These are phyloP conservation scores for Camponotus floridanus DNA, from an alignment of 1,140 invertebrate genomes.

Conservation along the genomic window DNA sequence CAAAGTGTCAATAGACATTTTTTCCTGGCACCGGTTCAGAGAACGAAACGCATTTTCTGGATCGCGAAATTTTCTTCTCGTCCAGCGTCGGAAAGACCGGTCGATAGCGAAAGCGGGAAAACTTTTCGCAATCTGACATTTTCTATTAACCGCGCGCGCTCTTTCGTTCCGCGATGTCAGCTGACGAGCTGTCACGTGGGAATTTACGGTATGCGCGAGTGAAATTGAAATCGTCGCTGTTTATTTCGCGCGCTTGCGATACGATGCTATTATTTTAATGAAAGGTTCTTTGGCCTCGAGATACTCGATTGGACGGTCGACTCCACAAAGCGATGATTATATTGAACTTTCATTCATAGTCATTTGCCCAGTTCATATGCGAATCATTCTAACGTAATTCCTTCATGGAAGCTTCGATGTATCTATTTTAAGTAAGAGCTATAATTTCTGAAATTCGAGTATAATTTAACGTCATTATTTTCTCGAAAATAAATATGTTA, in stretches of 20 bases:
- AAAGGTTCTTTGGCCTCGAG: background rate
- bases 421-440: background rate
- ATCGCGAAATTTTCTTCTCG: slow-evolving; percentile 70
- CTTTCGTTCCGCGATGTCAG: slow-evolving; percentile 60
- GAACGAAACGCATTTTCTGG: slow-evolving; percentile 72
- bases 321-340: background rate
- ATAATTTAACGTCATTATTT: background rate
- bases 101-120: slow-evolving; percentile 73
- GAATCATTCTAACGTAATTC: slow-evolving; percentile 9
- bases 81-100: slow-evolving; percentile 72
- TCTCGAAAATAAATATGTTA: background rate
- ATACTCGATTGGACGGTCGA: slow-evolving; percentile 4
- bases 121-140: slow-evolving; percentile 76
- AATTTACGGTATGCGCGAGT: slow-evolving; percentile 13
- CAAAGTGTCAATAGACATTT: background rate
- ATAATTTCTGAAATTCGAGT: background rate
- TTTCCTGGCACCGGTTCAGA: slow-evolving; percentile 1
- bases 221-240: slow-evolving; percentile 54
- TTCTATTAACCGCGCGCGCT: slow-evolving; percentile 66
- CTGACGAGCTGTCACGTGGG: slow-evolving; percentile 6
- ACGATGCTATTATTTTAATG: slow-evolving; percentile 40
- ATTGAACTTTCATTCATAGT: background rate
- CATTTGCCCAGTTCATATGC: background rate
- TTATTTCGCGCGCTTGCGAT: slow-evolving; percentile 35
- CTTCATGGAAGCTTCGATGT: background rate